Evolutionary conservation across 2,797 vertebrate species (phyloP).

Genomic region (Dicrostonyx torquatus): DNA sequence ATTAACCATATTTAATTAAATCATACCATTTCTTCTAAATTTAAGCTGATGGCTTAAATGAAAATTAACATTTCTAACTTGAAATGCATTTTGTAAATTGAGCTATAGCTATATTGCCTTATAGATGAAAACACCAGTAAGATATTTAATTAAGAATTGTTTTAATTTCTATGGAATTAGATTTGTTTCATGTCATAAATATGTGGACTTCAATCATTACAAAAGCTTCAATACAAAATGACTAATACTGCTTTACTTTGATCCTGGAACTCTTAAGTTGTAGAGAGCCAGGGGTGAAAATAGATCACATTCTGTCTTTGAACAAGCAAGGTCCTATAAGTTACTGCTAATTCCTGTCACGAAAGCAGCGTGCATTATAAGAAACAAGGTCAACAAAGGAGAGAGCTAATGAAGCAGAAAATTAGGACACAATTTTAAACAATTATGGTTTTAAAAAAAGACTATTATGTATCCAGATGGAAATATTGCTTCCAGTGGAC

Average conservation of each 20-base stretch:
- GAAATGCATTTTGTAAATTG: neutral
- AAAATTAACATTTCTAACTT: neutral
- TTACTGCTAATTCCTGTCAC: neutral
- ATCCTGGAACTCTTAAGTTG: neutral
- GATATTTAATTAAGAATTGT: neutral
- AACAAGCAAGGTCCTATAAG: neutral
- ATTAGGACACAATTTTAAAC: slow-evolving; percentile 12
- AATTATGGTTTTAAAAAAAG: neutral
- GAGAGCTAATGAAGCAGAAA: slow-evolving; percentile 22
- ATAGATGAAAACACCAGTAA: neutral
- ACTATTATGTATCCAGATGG: neutral
- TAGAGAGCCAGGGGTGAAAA: neutral
- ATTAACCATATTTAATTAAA: too few relatives aligned
- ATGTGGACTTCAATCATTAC: neutral
- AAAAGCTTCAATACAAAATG: neutral
- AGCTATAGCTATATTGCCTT: neutral
- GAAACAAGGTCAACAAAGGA: slow-evolving; percentile 9
- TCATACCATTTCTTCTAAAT: neutral
- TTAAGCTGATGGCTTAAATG: neutral
- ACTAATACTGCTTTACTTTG: neutral
- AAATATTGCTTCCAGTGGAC: neutral
- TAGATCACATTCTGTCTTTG: neutral
- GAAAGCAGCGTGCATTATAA: neutral
- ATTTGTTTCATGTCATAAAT: neutral
- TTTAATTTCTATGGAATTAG: neutral